Evolutionary conservation across 2,888 invertebrate genomes (phyloP), one percentile per base, ranked within the genome.

Genomic region (Carabus problematicus): DNA sequence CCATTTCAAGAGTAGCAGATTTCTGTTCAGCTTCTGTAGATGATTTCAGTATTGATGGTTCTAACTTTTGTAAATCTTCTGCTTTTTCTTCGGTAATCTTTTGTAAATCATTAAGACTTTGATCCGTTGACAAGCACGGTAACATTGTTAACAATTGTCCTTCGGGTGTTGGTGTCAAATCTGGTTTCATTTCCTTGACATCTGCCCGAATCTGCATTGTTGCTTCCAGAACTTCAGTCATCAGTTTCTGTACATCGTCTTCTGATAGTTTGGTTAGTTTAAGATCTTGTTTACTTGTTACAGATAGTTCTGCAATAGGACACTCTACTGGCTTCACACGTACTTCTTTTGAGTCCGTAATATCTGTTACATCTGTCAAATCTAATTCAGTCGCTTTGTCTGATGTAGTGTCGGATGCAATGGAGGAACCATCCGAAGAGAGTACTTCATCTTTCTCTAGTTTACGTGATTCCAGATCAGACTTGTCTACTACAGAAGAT

Each of bases 131-230:
- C 4, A 72, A 58, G 3, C 77, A 74, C 12, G 78, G 77, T 55
- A 80, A 66, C 66, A 82, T 75, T 43, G 78, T 77, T 43, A 81
- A 74, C 18, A 80, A 70, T 69, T 81, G 80, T 7, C 82, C 83
- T 73, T 84, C 83, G 2, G 84, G 84, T 1, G 84, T 84, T n/a
- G 84, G 84, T 1, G 84, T 84, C 67, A 84, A 74, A 74, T 84
- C 84, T n/a, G 84, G 84, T 75, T 84, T 84, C 8, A 84, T 70
- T 75, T 83, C 82, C 72, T 81, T 82, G 0, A 85, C 82, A 74
- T 85, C 83, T 54, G 82, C 80, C 71, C 83, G 81, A 29, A 85
- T 83, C 75, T 83, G 82, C 61, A 82, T 80, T 0, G 84, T 81
- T n/a, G 78, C 82, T 74, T 84, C 84, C 40, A 84, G 76, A 8